These are phyloP conservation scores for Lycaon pictus DNA, from an alignment of 2,113 vertebrate genomes.

Conservation along the genomic window DNA sequence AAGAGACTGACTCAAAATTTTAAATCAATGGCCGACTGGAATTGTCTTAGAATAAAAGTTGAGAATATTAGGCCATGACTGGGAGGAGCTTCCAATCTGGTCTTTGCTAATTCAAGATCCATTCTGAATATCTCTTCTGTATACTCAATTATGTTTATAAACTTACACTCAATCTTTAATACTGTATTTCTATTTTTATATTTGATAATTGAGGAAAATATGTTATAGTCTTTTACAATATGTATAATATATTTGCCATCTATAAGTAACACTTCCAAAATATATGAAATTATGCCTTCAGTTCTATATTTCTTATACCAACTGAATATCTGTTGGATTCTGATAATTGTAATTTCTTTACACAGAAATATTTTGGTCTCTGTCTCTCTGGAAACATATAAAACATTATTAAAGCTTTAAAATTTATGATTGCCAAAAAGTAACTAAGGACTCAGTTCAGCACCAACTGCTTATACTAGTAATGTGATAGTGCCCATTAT, in stretches of 20 bases:
- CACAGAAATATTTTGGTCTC: not conserved
- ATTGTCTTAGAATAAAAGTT: not conserved
- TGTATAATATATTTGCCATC: not conserved
- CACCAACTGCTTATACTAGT: not conserved
- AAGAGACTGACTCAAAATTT: not conserved
- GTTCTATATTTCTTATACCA: not conserved
- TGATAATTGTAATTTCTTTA: not conserved
- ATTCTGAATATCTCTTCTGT: not conserved
- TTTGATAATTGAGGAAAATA: conserved; percentile 21
- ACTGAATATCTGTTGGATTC: not conserved
- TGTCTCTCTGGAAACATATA: not conserved
- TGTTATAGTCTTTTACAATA: not conserved
- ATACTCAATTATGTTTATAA: not conserved
- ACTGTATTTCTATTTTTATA: not conserved
- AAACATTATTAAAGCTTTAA: not conserved
- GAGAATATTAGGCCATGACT: not conserved
- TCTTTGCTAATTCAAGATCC: not conserved
- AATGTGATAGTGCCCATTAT: not conserved
- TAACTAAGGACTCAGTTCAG: not conserved
- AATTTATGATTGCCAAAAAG: not conserved
- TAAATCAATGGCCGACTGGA: not conserved
- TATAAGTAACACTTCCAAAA: not conserved
- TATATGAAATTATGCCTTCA: not conserved
- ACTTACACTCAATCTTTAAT: not conserved
- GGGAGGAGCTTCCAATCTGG: not conserved